phyloP scores from a whole-genome alignment of 2,888 invertebrate genomes.

The Eumerus sabulonum region DNA sequence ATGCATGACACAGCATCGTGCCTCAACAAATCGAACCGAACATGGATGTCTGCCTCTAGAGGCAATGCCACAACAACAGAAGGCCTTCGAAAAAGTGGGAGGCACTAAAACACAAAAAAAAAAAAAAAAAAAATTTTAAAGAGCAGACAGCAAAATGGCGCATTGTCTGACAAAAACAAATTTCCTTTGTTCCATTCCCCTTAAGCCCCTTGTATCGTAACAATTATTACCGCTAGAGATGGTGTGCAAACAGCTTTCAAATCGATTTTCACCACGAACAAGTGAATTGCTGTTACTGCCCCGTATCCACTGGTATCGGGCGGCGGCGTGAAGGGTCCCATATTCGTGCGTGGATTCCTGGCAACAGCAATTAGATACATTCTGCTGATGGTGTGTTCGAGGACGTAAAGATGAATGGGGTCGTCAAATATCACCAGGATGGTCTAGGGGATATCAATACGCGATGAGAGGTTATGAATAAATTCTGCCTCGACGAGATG shows the following conservation, averaged over 20 bases:
- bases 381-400: not conserved
- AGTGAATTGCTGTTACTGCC: constrained; percentile 29
- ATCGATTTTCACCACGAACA: constrained; percentile 23
- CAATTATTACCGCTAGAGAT: not conserved
- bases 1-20: constrained; percentile 68
- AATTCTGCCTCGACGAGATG: constrained; percentile 41
- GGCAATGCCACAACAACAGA: not conserved
- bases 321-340: constrained; percentile 27
- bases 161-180: constrained; percentile 11
- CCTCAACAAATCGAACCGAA: constrained; percentile 53
- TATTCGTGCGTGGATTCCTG: constrained; percentile 43
- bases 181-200: not conserved
- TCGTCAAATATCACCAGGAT: constrained; percentile 8
- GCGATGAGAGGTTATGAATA: constrained; percentile 37
- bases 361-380: not conserved
- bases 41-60: constrained; percentile 12
- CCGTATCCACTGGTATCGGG: not conserved
- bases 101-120: no score
- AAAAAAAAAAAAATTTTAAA: not conserved
- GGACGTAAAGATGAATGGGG: constrained; percentile 1
- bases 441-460: not conserved
- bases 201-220: not conserved
- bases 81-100: not conserved
- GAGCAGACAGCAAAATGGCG: not conserved
- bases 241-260: constrained; percentile 7